These are phyloP conservation scores for Tortricodes alternella DNA, from an alignment of 2,888 invertebrate species.

Conservation along the genomic window DNA sequence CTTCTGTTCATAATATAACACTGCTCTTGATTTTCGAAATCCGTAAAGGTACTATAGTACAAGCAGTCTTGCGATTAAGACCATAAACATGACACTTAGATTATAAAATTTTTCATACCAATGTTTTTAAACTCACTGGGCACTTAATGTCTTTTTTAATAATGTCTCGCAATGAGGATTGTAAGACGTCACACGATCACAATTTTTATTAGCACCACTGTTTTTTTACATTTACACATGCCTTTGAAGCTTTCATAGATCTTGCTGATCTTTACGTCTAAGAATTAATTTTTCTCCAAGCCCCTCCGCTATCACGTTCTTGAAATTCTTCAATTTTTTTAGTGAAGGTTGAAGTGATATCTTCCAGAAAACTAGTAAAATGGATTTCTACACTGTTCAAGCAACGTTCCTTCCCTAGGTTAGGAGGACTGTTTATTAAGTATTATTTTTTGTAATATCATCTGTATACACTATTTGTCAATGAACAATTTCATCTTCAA, in stretches of 20 bases:
- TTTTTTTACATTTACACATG: conserved; percentile 15
- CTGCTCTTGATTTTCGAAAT: conserved; percentile 35
- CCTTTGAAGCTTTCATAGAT: not conserved
- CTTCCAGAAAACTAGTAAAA: not conserved
- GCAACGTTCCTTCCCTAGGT: no score
- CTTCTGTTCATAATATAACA: conserved; percentile 24
- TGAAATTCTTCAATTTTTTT: conserved; percentile 28
- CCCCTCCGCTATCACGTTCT: conserved; percentile 26
- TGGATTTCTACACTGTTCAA: not conserved
- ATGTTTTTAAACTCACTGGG: conserved; percentile 39
- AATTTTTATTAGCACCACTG: not conserved
- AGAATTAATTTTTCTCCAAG: conserved; percentile 22
- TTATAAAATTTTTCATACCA: conserved; percentile 38
- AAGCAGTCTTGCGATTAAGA: conserved; percentile 20
- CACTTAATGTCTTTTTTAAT: conserved; percentile 36
- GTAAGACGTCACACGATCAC: conserved; percentile 26
- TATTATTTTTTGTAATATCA: no score
- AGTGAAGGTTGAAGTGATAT: not conserved
- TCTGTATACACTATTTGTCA: no score
- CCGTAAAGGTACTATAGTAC: conserved; percentile 36
- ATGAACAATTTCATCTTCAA: no score
- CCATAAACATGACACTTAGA: conserved; percentile 41
- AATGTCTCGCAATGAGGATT: conserved; percentile 32
- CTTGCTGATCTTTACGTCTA: conserved; percentile 8
- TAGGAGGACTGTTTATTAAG: no score